Evolutionary conservation across 2,113 vertebrate species (phyloP), one percentile per base, ranked within the genome.

Genomic region (Menura novaehollandiae): DNA sequence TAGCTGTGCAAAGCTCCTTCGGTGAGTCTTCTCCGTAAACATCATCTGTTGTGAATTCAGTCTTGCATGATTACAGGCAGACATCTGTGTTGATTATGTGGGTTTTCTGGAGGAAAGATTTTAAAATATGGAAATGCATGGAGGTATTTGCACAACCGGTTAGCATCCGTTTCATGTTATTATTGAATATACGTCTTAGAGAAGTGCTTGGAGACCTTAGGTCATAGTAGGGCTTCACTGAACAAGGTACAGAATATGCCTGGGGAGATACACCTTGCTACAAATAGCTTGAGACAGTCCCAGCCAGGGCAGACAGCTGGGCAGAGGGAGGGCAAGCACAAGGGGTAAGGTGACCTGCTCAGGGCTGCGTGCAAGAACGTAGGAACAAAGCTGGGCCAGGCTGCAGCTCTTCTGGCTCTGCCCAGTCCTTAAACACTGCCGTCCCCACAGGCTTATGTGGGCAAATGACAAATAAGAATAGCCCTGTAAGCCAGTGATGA

Each of bases 41-140:
- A 90, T 89, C 78, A 88, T 91, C 89, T 94, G 91, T 88, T 95
- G 77, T 75, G 91, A 91, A 93, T 94, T 90, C 79, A 95, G 51
- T 51, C 64, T 87, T 75, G 76, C 76, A 60, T 75, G 89, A 66
- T 95, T 92, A 23, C 81, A 90, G 78, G 55, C 77, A 75, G 66
- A 64, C 62, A 39, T 80, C 91, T 52, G 83, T 67, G 73, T 60
- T 93, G 80, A 74, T 91, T 78, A 47, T 81, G 73, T 95, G 79
- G 67, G n/a, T 88, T 94, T 93, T 91, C 71, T 83, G 56, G 67
- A 72, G 62, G 69, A 77, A 63, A 86, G 41, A 41, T 63, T 92
- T 93, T 94, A 43, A 91, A 88, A 75, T 85, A 77, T 69, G 78
- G 79, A 92, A 95, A 95, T 80, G 43, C 79, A 80, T n/a, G 43